A percentile compares a stretch with the other conserved stretches of the same genome.
These are phyloP conservation scores for Caenorhabditis virilis DNA, from an alignment of 2,888 invertebrate species.

Conservation along the genomic window DNA sequence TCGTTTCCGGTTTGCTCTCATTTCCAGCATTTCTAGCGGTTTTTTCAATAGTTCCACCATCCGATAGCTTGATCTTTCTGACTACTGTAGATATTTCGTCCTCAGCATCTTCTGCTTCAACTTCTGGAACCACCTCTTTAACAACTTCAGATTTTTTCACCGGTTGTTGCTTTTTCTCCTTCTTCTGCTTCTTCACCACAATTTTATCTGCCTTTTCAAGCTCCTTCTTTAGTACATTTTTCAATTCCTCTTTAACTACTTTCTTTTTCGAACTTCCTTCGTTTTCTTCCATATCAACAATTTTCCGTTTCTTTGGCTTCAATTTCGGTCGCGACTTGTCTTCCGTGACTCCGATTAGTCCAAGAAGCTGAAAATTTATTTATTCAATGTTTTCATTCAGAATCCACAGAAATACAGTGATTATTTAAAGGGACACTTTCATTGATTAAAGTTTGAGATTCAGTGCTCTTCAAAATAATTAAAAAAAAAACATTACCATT, in stretches of 20 bases:
- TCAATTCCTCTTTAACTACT: constrained; percentile 1
- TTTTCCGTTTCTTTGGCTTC: constrained; percentile 25
- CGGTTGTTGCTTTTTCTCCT: neutral
- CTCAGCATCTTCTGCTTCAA: too few relatives aligned
- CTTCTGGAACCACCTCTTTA: neutral
- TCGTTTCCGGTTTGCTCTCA: neutral
- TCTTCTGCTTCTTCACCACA: constrained; percentile 10
- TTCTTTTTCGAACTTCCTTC: neutral
- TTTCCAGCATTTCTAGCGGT: neutral
- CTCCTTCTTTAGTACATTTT: neutral
- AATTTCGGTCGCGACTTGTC: constrained; percentile 20
- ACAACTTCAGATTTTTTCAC: constrained; percentile 1
- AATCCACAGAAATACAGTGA: too few relatives aligned
- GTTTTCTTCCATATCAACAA: constrained; percentile 15
- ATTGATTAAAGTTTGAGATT: too few relatives aligned
- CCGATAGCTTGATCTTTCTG: constrained; percentile 24
- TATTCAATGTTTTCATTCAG: neutral
- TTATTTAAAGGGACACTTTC: too few relatives aligned
- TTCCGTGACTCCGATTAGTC: constrained; percentile 25
- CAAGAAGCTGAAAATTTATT: constrained; percentile 24
- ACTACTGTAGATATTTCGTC: too few relatives aligned
- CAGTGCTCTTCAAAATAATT: too few relatives aligned
- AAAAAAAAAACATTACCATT: constrained; percentile 10
- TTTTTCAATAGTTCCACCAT: constrained; percentile 21
- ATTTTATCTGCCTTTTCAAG: constrained; percentile 4